Evolutionary conservation across 2,113 vertebrate species (phyloP).

Genomic region (Cnemophilus loriae): DNA sequence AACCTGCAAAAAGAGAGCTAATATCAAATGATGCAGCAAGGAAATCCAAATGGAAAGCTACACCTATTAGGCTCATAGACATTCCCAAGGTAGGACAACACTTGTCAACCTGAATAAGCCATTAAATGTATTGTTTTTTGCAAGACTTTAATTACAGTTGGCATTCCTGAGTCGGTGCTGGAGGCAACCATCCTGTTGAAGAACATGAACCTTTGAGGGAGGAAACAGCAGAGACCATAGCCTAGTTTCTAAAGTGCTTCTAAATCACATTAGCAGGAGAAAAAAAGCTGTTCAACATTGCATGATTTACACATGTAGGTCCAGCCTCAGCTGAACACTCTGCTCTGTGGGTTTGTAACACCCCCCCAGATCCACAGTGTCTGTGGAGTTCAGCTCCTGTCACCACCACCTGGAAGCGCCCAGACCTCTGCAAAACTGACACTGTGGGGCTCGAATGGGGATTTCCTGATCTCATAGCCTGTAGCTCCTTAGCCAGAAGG

Average conservation of each 20-base stretch:
- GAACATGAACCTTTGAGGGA: not conserved
- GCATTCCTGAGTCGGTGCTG: not conserved
- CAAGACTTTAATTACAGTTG: conserved; percentile 29
- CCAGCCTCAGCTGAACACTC: not conserved
- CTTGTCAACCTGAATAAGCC: conserved; percentile 26
- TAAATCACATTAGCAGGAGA: not conserved
- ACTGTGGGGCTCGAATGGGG: not conserved
- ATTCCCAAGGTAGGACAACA: conserved; percentile 14
- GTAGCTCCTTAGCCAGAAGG: not conserved
- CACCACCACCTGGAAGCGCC: not conserved
- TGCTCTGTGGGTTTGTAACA: not conserved
- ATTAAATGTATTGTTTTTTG: not conserved
- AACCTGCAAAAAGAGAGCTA: not conserved
- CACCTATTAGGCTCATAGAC: not conserved
- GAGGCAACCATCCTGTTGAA: not conserved
- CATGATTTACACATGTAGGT: not conserved
- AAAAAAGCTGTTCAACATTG: not conserved
- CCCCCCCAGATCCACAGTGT: accelerated
- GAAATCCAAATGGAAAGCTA: not conserved
- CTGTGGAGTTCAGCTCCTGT: not conserved
- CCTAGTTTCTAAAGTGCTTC: not conserved
- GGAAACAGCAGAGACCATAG: not conserved
- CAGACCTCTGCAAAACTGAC: not conserved
- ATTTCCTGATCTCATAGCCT: not conserved
- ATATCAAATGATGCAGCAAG: not conserved